Evolutionary conservation across 2,797 vertebrate genomes (phyloP).

Genomic region (Peromyscus eremicus): DNA sequence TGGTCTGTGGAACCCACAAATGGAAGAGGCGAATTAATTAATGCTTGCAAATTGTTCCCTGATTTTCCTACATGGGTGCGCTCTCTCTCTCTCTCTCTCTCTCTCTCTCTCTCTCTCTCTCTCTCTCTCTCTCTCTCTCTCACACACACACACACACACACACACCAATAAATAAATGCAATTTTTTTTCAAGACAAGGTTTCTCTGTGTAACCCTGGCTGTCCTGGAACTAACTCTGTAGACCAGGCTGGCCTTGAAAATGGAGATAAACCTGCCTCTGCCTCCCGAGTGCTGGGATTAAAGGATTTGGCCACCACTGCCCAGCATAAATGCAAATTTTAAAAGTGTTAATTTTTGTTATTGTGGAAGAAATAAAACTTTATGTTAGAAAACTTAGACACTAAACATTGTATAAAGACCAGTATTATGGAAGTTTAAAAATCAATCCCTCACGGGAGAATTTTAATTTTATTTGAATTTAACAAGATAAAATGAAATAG

Average conservation of each 20-base stretch:
- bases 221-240: not conserved
- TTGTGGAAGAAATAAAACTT: not conserved
- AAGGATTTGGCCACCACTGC: not conserved
- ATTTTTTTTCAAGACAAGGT: not conserved
- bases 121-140: too few relatives aligned
- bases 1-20: not conserved
- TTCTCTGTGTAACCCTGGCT: not conserved
- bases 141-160: too few relatives aligned
- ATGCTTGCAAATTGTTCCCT: not conserved
- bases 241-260: not conserved
- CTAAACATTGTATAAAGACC: not conserved
- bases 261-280: not conserved
- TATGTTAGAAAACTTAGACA: slow-evolving; percentile 39
- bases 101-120: too few relatives aligned
- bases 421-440: not conserved
- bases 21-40: too few relatives aligned
- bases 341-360: not conserved
- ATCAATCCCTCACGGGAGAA: not conserved
- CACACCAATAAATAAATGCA: not conserved
- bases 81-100: too few relatives aligned
- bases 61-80: not conserved
- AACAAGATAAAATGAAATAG: slow-evolving; percentile 12
- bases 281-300: not conserved
- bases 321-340: not conserved
- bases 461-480: slow-evolving; percentile 61